phyloP scores from a whole-genome alignment of 2,888 invertebrate species.

The Acanthosepion pharaonis region DNA sequence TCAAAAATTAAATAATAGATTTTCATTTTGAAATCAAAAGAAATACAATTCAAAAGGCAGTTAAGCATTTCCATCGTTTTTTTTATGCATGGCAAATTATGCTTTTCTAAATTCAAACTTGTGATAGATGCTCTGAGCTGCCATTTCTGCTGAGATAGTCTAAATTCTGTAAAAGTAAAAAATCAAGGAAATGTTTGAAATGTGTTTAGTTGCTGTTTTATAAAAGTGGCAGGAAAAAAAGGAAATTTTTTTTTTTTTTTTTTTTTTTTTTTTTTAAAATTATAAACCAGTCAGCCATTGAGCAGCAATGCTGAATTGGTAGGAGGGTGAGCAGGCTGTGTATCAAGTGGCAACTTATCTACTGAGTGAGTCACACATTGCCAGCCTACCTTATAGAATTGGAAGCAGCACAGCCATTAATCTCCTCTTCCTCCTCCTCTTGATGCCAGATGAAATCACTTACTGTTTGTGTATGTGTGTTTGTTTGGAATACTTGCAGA shows the following conservation, averaged over 20 bases:
- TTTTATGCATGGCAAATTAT: neutral
- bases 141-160: neutral
- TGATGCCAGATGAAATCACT: neutral
- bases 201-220: neutral
- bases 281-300: neutral
- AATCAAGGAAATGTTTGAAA: neutral
- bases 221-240: no score
- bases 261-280: no score
- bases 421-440: neutral
- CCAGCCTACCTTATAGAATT: neutral
- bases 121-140: neutral
- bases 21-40: neutral
- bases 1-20: neutral
- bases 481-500: neutral
- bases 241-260: no score
- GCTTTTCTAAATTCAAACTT: neutral
- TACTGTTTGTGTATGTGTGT: neutral
- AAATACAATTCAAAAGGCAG: neutral
- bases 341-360: constrained; percentile 4
- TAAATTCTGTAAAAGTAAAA: no score
- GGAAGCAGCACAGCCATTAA: neutral
- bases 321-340: neutral
- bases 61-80: neutral
- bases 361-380: neutral
- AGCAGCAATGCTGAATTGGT: neutral